Evolutionary conservation across 1,140 invertebrate genomes (phyloP), one percentile per base, ranked within the genome.

Genomic region (Bombus soroeensis): DNA sequence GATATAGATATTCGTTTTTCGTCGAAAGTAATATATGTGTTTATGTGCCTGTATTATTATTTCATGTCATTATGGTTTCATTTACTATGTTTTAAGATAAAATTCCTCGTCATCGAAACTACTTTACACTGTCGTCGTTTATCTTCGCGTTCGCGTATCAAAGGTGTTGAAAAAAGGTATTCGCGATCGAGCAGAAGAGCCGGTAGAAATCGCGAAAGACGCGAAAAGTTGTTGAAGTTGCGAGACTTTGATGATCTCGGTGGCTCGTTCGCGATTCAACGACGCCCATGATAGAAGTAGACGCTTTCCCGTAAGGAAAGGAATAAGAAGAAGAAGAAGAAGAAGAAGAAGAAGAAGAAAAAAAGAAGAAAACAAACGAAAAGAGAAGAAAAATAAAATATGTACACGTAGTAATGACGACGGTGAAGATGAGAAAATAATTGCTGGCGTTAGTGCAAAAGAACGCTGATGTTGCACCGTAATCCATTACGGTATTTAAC

Each of bases 361-460:
- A 39, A 15, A 13, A 12, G 2, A 53, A 1, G 13, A 6, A 28
- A 12, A 32, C 6, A 53, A 43, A n/a, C 18, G 12, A 25, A 39
- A 12, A 12, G 37, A 18, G 28, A 3, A 9, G 70, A 79, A 70
- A 37, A 43, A 39, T 10, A 25, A 62, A 53, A 41, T 43, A 72
- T 22, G 47, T 53, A 53, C 73, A 68, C 59, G 34, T 32, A 74
- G n/a, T 78, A 78, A 78, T 34, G 47, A 64, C 5, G 74, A n/a
- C 41, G 15, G 75, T 2, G 43, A 59, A 53, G 75, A 84, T 59
- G 74, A 78, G 74, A 79, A 84, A 84, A 84, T 84, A 84, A 84
- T 84, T 84, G 82, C n/a, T 8, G 15, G n/a, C 37, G 47, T 57
- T 47, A n/a, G 28, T 22, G 47, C 25, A 25, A 41, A 59, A 37